These are phyloP conservation scores for Caenorhabditis sinica DNA, from an alignment of 2,888 invertebrate species.

Conservation along the genomic window DNA sequence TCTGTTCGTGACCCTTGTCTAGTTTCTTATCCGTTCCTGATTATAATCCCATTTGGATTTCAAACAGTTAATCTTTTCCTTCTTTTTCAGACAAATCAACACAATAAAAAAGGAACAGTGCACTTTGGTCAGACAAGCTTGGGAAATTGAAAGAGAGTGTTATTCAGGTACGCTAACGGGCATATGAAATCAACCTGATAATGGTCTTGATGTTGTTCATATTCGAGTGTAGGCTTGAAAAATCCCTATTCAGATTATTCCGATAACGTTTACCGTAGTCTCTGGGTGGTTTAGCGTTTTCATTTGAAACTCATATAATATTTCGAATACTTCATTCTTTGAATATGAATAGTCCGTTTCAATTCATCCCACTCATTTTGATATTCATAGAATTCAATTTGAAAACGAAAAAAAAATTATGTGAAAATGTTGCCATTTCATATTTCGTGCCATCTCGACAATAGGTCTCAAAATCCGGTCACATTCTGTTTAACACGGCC, in stretches of 20 bases:
- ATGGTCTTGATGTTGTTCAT: too few species aligned
- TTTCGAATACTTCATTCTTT: background rate
- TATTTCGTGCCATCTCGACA: background rate
- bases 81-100: slow-evolving; percentile 3
- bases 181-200: too few species aligned
- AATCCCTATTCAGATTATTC: too few species aligned
- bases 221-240: too few species aligned
- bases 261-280: too few species aligned
- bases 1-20: slow-evolving; percentile 39
- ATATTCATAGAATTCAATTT: background rate
- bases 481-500: background rate
- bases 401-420: too few species aligned
- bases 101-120: background rate
- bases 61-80: slow-evolving; percentile 12
- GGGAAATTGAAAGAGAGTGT: background rate
- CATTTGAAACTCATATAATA: background rate
- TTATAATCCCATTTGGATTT: slow-evolving; percentile 31
- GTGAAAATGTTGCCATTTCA: slow-evolving; percentile 19
- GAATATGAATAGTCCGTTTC: background rate
- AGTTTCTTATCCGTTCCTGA: slow-evolving; percentile 26
- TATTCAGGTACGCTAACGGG: background rate
- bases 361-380: background rate
- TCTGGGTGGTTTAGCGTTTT: too few species aligned
- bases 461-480: slow-evolving; percentile 35
- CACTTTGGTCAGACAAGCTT: background rate